Conservation (phyloP, 2,797 vertebrate genomes). For the Myotis pilosus region DNA sequence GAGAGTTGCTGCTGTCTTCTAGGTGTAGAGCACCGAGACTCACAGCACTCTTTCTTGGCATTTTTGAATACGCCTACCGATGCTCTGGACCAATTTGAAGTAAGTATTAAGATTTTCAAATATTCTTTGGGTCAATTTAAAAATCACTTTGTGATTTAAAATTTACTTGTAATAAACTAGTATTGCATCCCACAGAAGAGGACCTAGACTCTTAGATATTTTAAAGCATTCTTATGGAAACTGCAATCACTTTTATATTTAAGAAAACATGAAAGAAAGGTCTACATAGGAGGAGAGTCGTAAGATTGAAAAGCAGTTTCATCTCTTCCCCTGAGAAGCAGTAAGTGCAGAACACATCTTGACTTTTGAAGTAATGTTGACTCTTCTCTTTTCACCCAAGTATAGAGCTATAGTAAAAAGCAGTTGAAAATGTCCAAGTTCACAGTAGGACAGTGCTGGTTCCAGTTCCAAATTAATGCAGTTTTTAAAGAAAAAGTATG, state of each 20-base stretch:
- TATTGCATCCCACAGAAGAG: constrained; percentile 3
- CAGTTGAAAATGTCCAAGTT: background rate
- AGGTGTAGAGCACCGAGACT: constrained; percentile 99
- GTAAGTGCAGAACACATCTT: background rate
- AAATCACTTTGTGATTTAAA: constrained; percentile 22
- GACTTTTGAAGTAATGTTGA: constrained; percentile 20
- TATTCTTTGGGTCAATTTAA: constrained; percentile 31
- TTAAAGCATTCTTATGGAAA: constrained; percentile 15
- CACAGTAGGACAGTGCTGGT: background rate
- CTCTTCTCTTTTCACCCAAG: background rate
- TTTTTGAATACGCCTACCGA: constrained; percentile 98
- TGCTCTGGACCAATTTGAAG: constrained; percentile 96
- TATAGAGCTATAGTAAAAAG: background rate
- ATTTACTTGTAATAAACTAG: background rate
- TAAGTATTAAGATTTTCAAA: constrained; percentile 84
- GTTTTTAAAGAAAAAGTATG: background rate
- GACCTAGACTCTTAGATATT: background rate
- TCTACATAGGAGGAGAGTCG: background rate
- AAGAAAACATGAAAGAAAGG: constrained; percentile 50
- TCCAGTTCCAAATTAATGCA: background rate
- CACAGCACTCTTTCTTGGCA: constrained; percentile 99
- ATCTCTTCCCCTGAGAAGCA: background rate
- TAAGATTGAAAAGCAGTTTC: constrained; percentile 35
- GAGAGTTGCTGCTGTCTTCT: constrained; percentile 85
- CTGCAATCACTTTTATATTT: background rate